Evolutionary conservation across 1,140 invertebrate genomes (phyloP).

Genomic region (Tetramorium parvispinum): DNA sequence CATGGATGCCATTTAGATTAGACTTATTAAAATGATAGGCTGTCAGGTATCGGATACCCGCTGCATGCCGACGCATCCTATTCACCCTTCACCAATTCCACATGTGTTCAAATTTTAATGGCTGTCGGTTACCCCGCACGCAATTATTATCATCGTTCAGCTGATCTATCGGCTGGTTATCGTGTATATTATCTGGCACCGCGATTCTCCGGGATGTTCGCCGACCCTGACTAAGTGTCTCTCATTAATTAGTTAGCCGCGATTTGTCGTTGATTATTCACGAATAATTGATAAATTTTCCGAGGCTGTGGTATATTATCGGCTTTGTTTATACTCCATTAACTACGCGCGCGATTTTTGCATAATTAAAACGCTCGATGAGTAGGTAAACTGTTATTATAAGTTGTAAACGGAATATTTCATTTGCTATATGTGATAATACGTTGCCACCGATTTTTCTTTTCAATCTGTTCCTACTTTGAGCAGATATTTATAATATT

Average conservation of each 20-base stretch:
- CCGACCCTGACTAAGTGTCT: slow-evolving; percentile 44
- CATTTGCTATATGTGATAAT: not conserved
- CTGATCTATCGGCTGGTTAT: slow-evolving; percentile 68
- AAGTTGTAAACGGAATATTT: not conserved
- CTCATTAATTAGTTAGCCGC: slow-evolving; percentile 54
- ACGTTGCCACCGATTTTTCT: not conserved
- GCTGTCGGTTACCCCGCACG: not conserved
- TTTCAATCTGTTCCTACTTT: not conserved
- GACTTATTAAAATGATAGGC: slow-evolving; percentile 72
- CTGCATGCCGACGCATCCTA: not conserved
- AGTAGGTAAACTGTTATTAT: not conserved
- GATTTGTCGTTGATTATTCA: slow-evolving; percentile 59
- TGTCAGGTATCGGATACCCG: slow-evolving; percentile 44
- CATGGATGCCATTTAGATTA: slow-evolving; percentile 62
- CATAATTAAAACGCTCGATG: slow-evolving; percentile 15
- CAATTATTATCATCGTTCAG: slow-evolving; percentile 59
- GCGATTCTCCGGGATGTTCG: slow-evolving; percentile 41
- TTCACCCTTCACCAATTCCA: not conserved
- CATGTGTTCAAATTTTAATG: slow-evolving; percentile 41
- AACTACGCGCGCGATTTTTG: slow-evolving; percentile 13
- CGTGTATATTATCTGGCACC: slow-evolving; percentile 50
- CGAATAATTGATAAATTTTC: slow-evolving; percentile 50
- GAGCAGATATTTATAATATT: not conserved
- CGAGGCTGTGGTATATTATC: not conserved
- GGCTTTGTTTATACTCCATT: not conserved